phyloP scores from a whole-genome alignment of 2,113 vertebrate species.

The Mormyrus lacerda region DNA sequence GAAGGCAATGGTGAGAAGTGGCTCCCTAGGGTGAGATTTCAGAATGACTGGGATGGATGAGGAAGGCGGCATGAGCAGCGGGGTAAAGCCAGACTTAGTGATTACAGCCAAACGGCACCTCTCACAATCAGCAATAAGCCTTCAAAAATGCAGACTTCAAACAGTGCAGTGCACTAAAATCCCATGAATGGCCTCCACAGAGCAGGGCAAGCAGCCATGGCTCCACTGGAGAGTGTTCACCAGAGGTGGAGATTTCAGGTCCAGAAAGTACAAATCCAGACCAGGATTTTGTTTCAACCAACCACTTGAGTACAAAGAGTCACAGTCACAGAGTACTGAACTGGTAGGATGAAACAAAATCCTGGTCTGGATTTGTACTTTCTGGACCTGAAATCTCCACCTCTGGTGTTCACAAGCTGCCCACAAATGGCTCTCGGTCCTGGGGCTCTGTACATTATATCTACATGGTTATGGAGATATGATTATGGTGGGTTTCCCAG shows the following conservation, averaged over 20 bases:
- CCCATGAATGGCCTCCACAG: background rate
- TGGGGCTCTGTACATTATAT: background rate
- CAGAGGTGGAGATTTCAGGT: no score
- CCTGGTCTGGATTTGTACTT: no score
- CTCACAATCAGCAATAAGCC: background rate
- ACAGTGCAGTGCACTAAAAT: background rate
- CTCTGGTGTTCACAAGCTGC: background rate
- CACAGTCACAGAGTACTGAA: no score
- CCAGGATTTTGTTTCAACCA: no score
- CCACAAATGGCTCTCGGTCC: no score
- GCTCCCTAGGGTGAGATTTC: background rate
- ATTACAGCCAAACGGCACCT: background rate
- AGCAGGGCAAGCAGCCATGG: no score
- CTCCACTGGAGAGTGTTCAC: background rate
- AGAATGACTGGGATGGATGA: background rate
- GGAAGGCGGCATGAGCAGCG: background rate
- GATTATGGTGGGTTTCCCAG: background rate
- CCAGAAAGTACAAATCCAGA: no score
- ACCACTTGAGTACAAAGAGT: no score
- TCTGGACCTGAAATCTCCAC: no score
- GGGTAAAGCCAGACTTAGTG: background rate
- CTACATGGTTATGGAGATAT: background rate
- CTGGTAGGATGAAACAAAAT: no score
- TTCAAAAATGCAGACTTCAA: background rate
- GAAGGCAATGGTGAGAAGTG: background rate